Conservation (phyloP, 2,888 invertebrate species). For the Liopterus haemorrhoidalis region DNA sequence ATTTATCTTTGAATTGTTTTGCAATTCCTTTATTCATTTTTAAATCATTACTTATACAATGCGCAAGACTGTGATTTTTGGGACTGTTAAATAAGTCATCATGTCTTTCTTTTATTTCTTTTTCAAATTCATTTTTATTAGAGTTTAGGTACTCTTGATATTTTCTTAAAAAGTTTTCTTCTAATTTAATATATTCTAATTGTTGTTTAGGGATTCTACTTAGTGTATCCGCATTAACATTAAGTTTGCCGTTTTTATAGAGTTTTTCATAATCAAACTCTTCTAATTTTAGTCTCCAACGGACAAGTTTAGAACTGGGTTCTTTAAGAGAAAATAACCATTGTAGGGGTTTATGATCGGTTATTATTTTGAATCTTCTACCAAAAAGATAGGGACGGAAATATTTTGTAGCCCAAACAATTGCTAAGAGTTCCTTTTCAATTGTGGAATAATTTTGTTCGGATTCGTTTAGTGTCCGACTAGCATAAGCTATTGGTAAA, state of each 20-base stretch:
- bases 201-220: too few species aligned
- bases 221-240: too few species aligned
- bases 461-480: constrained; percentile 28
- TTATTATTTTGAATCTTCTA: constrained; percentile 32
- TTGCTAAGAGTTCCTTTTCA: constrained; percentile 33
- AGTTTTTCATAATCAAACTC: constrained; percentile 29
- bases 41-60: too few species aligned
- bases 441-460: constrained; percentile 29
- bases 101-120: too few species aligned
- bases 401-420: constrained; percentile 33
- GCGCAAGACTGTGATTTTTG: too few species aligned
- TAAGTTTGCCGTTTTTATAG: constrained; percentile 12
- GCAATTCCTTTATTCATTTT: too few species aligned
- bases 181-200: too few species aligned
- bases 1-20: too few species aligned
- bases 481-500: constrained; percentile 33
- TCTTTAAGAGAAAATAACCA: constrained; percentile 33
- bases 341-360: constrained; percentile 32
- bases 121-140: too few species aligned
- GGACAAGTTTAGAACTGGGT: constrained; percentile 29
- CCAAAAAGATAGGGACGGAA: constrained; percentile 35
- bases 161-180: too few species aligned
- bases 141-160: too few species aligned
- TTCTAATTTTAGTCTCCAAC: constrained; percentile 33
- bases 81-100: too few species aligned